Evolutionary conservation across 2,888 invertebrate species (phyloP).

Genomic region (Abrostola triplasia): DNA sequence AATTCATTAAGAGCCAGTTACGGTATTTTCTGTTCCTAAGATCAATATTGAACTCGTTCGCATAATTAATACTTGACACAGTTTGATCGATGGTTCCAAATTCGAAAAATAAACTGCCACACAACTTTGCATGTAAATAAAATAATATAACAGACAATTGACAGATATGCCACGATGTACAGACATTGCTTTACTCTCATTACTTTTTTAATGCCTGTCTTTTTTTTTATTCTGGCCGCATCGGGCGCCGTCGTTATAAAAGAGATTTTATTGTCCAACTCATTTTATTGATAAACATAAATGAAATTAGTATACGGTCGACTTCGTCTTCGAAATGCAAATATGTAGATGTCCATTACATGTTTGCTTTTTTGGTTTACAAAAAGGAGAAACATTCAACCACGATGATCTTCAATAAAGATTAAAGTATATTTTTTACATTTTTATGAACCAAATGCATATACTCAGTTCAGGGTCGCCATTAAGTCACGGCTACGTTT

Average conservation of each 20-base stretch:
- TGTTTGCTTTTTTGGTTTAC: slow-evolving; percentile 1
- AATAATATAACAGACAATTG: slow-evolving; percentile 4
- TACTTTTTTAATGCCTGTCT: neutral
- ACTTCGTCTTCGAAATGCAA: neutral
- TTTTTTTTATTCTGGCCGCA: neutral
- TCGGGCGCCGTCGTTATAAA: neutral
- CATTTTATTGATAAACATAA: slow-evolving; percentile 6
- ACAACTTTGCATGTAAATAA: slow-evolving; percentile 2
- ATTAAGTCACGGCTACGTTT: slow-evolving; percentile 49
- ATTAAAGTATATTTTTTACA: slow-evolving; percentile 31
- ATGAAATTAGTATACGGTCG: slow-evolving; percentile 1
- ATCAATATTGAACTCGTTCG: neutral
- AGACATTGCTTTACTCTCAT: neutral
- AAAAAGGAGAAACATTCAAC: slow-evolving; percentile 25
- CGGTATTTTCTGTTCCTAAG: too few relatives aligned
- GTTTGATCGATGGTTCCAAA: slow-evolving; percentile 1
- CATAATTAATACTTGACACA: slow-evolving; percentile 2
- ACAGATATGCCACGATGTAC: neutral
- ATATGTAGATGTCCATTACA: slow-evolving; percentile 1
- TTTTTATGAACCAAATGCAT: slow-evolving; percentile 34
- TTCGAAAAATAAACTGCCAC: slow-evolving; percentile 1
- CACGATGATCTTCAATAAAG: slow-evolving; percentile 38
- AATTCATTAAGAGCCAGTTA: too few relatives aligned
- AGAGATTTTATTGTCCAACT: neutral
- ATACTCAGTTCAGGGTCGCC: slow-evolving; percentile 43